Percentiles rank a stretch among this genome's conserved stretches.
Evolutionary conservation across 2,888 invertebrate genomes (phyloP).

Genomic region (Anodontia alba): DNA sequence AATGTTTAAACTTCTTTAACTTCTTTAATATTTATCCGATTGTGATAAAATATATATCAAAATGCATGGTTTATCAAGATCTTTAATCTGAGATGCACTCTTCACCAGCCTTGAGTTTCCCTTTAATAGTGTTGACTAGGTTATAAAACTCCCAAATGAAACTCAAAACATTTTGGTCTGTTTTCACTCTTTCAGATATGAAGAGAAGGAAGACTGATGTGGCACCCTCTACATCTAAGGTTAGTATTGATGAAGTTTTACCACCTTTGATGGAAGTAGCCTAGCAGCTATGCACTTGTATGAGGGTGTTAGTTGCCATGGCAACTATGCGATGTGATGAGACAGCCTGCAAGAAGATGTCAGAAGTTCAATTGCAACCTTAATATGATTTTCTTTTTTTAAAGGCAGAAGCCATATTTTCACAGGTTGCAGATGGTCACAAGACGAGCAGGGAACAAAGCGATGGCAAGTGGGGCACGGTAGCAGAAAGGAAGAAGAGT

Average conservation of each 20-base stretch:
- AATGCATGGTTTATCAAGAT: too few relatives aligned
- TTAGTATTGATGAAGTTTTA: constrained; percentile 79
- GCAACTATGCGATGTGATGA: background rate
- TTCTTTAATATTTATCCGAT: too few relatives aligned
- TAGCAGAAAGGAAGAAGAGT: background rate
- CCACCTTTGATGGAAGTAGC: constrained; percentile 66
- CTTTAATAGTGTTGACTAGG: too few relatives aligned
- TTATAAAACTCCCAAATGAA: too few relatives aligned
- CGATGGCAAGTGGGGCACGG: background rate
- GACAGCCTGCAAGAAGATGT: background rate
- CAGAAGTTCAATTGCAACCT: constrained; percentile 4
- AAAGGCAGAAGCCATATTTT: constrained; percentile 32
- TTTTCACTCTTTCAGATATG: constrained; percentile 60
- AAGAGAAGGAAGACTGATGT: constrained; percentile 74
- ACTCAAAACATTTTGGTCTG: too few relatives aligned
- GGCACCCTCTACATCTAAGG: constrained; percentile 76
- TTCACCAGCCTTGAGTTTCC: too few relatives aligned
- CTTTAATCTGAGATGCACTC: too few relatives aligned
- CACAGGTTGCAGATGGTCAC: constrained; percentile 9
- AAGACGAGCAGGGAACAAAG: background rate
- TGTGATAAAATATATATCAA: too few relatives aligned
- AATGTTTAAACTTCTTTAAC: too few relatives aligned
- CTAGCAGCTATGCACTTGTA: constrained; percentile 44
- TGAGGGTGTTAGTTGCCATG: constrained; percentile 21
- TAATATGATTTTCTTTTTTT: constrained; percentile 24